Evolutionary conservation across 30 jellyfish, hydroid and myxozoan genomes (phyloP).

Genomic region (Nemopilema nomurai): DNA sequence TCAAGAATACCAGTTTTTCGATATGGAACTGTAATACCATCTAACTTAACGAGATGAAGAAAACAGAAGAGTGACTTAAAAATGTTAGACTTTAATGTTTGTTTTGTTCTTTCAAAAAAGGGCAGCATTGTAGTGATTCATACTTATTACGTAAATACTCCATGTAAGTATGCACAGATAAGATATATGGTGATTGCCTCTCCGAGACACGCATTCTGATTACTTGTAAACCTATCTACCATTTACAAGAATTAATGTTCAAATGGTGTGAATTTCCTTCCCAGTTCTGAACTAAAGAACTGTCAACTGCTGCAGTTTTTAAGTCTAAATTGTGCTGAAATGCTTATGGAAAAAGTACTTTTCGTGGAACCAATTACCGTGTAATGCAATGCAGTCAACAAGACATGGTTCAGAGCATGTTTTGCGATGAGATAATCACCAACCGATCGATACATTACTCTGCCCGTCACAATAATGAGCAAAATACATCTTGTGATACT

Average conservation of each 20-base stretch:
- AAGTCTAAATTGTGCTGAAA: too few relatives aligned
- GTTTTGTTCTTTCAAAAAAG: neutral
- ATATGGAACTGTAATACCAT: neutral
- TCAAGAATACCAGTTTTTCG: constrained; percentile 4
- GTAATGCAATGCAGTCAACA: too few relatives aligned
- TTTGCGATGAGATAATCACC: too few relatives aligned
- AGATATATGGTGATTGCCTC: neutral
- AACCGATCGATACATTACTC: too few relatives aligned
- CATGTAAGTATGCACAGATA: neutral
- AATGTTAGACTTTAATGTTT: neutral
- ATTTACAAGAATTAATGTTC: neutral
- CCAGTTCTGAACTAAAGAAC: too few relatives aligned
- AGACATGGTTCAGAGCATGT: too few relatives aligned
- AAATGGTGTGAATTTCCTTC: neutral
- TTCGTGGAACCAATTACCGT: too few relatives aligned
- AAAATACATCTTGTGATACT: too few relatives aligned
- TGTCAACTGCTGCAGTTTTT: too few relatives aligned
- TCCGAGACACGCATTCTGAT: neutral
- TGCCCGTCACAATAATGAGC: too few relatives aligned
- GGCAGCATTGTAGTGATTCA: neutral
- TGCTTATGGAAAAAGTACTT: too few relatives aligned
- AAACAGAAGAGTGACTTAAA: neutral
- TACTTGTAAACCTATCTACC: neutral
- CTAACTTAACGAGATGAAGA: neutral
- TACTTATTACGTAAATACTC: neutral